Evolutionary conservation across 2,113 vertebrate species (phyloP), one percentile per base, ranked within the genome.

Genomic region (Chlorocebus sabaeus): DNA sequence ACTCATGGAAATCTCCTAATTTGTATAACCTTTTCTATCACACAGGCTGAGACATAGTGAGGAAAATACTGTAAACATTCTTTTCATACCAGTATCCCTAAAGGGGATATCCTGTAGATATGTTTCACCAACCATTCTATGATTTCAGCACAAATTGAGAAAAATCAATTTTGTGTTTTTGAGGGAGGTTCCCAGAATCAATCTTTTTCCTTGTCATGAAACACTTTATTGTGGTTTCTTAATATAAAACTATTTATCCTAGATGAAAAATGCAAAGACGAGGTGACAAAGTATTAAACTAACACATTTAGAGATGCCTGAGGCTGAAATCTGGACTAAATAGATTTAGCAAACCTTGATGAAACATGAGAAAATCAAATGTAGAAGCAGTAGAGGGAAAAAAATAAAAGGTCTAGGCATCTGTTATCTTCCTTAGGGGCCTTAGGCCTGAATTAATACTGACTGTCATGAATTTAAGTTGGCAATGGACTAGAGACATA

Each of bases 361-460:
- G 52, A 72, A 97, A 97, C 93, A 75, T 55, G 5, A 83, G 61
- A 96, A 98, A 98, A 97, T 38, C 25, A 67, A 97, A 97, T 85
- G 35, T 72, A 97, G n/a, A 96, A 93, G 32, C 3, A 30, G 35
- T 76, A 94, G 96, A 64, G 12, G 61, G 12, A n/a, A 83, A 35
- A 93, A 38, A 45, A 61, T 6, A 68, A 2, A 40, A 20, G 20
- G 35, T 61, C 95, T 68, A 43, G 94, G 10, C 12, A 27, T 68
- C 92, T 87, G 64, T 89, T 92, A 75, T 6, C 0, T 95, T 59
- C 97, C 50, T 73, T 18, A 68, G n/a, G 76, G 84, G 5, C 89
- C 90, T 75, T 68, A 55, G 55, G 90, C 43, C n/a, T 93, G 94
- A 98, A 97, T 97, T 98, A 98, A 96, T 93, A 93, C 12, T 88